Percentiles rank a stretch among this genome's conserved stretches.
Evolutionary conservation across 2,113 vertebrate genomes (phyloP).

Genomic region (Ailurus styani): DNA sequence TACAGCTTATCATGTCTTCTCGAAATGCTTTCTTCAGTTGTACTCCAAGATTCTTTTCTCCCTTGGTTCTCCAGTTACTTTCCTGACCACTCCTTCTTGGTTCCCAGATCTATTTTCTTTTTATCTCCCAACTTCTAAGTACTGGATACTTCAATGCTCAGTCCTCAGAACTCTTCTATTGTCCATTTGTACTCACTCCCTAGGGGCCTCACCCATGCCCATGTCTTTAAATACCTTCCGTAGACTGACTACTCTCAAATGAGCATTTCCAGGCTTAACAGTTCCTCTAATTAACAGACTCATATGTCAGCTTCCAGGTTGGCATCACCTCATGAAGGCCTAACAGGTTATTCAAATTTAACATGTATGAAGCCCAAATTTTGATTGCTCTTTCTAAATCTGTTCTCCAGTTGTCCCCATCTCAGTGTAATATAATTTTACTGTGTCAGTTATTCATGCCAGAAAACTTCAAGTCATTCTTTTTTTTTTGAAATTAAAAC

Average conservation of each 20-base stretch:
- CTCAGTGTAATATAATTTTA: neutral
- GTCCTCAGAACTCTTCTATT: neutral
- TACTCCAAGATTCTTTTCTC: neutral
- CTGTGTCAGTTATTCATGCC: neutral
- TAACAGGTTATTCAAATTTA: neutral
- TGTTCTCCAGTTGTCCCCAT: neutral
- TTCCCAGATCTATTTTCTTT: neutral
- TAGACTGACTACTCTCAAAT: neutral
- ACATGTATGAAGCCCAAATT: neutral
- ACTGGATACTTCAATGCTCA: neutral
- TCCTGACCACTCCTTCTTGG: neutral
- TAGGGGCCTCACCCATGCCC: neutral
- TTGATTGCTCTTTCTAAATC: neutral
- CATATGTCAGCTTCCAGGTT: neutral
- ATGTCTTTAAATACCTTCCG: neutral
- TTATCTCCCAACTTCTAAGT: neutral
- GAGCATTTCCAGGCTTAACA: neutral
- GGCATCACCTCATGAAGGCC: neutral
- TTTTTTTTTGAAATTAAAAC: too few species aligned
- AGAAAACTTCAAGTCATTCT: neutral
- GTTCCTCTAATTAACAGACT: neutral
- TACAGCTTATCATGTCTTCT: neutral
- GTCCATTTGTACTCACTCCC: neutral
- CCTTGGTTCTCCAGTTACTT: neutral
- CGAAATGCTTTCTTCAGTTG: neutral